Base-by-base conservation (phyloP, 2,888 invertebrate species). In the Lacanobia wlatinum region DNA sequence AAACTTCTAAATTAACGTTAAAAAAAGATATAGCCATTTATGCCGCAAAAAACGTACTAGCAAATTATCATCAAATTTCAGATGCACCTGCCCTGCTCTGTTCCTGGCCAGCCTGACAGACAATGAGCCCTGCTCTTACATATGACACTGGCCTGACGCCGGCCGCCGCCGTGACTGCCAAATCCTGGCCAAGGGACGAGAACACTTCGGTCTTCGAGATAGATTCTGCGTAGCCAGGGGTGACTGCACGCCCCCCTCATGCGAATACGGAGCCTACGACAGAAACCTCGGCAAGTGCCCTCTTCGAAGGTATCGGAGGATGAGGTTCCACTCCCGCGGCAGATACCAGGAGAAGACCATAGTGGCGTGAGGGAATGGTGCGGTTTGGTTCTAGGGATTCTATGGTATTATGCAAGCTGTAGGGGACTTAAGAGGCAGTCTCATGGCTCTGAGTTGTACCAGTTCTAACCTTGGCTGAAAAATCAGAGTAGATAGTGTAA, bases 171-270 rank as follows among this genome's bases (percentile, higher is more conserved):
- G 97, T 69, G 97, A 97, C 87, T 98, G 98, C 90, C 96, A 97
- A 70, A 96, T 97, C 84, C 96, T 98, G 70, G 98, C 98, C 83
- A 96, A 97, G 62, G 98, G 98, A 69, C 97, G 97, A 88, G 98
- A 98, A 85, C 97, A 97, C 92, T 97, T 98, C 91, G 97, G 98
- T 16, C 96, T 98, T 82, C 95, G 96, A 16, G 98, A 98, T 93
- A 96, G 98, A 91, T 96, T 97, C 96, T 98, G 98, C 93, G 98
- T 98, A 60, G 95, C 96, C 70, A 96, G 96, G 52, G 97, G 97
- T 0, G 96, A 97, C 81, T 98, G 98, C 90, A 96, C 96, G 40
- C 89, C 94, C 38, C 98, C 98, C 0, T 92, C 92, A 6, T 98
- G 98, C 90, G 97, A 97, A 84, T 98, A 97, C 87, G 98, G 98